Evolutionary conservation across 2,888 invertebrate genomes (phyloP).

Genomic region (Pseudeuparius sepicola): DNA sequence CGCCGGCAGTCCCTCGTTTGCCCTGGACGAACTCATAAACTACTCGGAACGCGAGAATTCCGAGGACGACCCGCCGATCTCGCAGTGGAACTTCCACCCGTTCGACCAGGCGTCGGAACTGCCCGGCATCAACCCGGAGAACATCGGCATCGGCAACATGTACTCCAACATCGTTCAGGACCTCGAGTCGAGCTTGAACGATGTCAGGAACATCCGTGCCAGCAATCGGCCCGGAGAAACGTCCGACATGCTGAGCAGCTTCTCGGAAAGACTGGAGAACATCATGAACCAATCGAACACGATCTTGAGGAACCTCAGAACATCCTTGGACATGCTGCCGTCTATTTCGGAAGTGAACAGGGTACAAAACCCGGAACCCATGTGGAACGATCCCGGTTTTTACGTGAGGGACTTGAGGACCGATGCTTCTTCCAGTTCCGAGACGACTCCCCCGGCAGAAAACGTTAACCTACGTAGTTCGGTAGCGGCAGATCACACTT

Average conservation of each 20-base stretch:
- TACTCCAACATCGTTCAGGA: slow-evolving; percentile 37
- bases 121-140: slow-evolving; percentile 28
- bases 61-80: slow-evolving; percentile 25
- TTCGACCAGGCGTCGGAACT: slow-evolving; percentile 29
- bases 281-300: slow-evolving; percentile 37
- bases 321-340: slow-evolving; percentile 31
- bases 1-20: too few relatives aligned
- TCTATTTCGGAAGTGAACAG: slow-evolving; percentile 11
- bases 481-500: slow-evolving; percentile 36
- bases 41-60: slow-evolving; percentile 34
- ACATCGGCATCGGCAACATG: slow-evolving; percentile 34
- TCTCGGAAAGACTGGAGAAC: slow-evolving; percentile 35
- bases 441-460: too few relatives aligned
- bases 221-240: slow-evolving; percentile 33
- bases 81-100: slow-evolving; percentile 24
- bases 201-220: slow-evolving; percentile 32
- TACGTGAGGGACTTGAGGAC: slow-evolving; percentile 29
- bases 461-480: too few relatives aligned
- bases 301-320: slow-evolving; percentile 35
- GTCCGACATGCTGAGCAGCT: slow-evolving; percentile 35
- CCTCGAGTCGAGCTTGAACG: slow-evolving; percentile 35
- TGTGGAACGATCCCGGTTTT: slow-evolving; percentile 29
- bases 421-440: slow-evolving; percentile 5
- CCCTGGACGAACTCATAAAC: slow-evolving; percentile 35
- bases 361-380: slow-evolving; percentile 12